Conservation (phyloP, 2,113 vertebrate species). For the Eublepharis macularius region DNA sequence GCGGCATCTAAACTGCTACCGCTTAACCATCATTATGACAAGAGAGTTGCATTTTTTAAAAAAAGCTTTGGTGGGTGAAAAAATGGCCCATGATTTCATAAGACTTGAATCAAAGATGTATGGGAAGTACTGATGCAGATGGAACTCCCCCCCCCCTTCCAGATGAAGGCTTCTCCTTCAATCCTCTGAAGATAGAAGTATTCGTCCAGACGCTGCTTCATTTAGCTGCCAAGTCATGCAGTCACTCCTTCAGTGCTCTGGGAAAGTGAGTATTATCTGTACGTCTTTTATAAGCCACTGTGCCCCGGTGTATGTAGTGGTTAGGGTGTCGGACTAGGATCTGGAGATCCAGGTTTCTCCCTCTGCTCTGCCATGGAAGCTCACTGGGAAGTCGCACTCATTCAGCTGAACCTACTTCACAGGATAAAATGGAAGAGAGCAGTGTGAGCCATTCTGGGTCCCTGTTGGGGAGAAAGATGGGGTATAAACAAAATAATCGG, state of each 20-base stretch:
- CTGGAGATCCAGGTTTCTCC: too few species aligned
- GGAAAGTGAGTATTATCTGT: slow-evolving; percentile 86
- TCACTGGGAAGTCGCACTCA: too few species aligned
- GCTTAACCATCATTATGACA: too few species aligned
- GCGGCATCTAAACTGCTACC: too few species aligned
- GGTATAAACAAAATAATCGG: too few species aligned
- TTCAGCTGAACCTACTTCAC: too few species aligned
- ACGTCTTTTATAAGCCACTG: neutral
- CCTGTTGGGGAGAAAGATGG: too few species aligned
- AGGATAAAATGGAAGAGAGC: too few species aligned
- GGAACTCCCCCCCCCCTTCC: slow-evolving; percentile 46
- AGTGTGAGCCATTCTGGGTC: too few species aligned
- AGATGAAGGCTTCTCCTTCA: slow-evolving; percentile 96
- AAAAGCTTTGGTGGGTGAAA: neutral
- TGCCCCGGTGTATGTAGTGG: too few species aligned
- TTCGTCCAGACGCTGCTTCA: slow-evolving; percentile 95
- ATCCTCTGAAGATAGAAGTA: slow-evolving; percentile 96
- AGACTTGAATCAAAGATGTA: neutral
- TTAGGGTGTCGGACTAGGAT: too few species aligned
- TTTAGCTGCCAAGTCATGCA: slow-evolving; percentile 95
- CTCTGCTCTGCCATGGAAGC: too few species aligned
- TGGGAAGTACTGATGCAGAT: slow-evolving; percentile 29
- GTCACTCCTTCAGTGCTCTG: slow-evolving; percentile 97
- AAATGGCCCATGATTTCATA: neutral
- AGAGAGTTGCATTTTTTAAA: neutral